Percentiles rank a stretch among this genome's conserved stretches.
These are phyloP conservation scores for Conomelus anceps DNA, from an alignment of 2,888 invertebrate genomes.

Conservation along the genomic window DNA sequence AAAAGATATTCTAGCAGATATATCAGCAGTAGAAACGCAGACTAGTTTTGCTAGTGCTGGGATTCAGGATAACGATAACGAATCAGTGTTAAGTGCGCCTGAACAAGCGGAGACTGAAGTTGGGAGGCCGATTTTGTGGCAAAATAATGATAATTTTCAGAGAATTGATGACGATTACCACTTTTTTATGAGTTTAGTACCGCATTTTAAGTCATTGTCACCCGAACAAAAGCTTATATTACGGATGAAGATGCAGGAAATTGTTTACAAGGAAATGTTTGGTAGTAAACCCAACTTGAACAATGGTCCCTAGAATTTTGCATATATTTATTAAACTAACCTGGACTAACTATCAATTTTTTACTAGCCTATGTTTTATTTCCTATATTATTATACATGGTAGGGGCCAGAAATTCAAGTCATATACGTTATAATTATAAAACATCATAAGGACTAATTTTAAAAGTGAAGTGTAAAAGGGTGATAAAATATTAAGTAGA, in stretches of 20 bases:
- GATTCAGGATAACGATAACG: neutral
- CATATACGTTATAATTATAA: too few relatives aligned
- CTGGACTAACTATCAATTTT: too few relatives aligned
- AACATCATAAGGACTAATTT: too few relatives aligned
- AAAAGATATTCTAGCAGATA: too few relatives aligned
- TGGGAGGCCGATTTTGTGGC: neutral
- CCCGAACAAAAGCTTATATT: neutral
- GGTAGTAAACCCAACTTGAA: neutral
- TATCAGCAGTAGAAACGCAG: neutral
- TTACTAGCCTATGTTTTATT: too few relatives aligned
- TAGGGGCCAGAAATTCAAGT: too few relatives aligned
- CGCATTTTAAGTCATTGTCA: neutral
- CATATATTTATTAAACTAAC: too few relatives aligned
- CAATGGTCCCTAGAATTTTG: too few relatives aligned
- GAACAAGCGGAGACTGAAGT: neutral
- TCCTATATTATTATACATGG: too few relatives aligned
- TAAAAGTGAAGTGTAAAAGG: too few relatives aligned
- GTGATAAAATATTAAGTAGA: too few relatives aligned
- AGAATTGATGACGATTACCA: neutral
- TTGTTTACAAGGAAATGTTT: neutral
- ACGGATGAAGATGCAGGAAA: constrained; percentile 7
- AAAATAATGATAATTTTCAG: neutral
- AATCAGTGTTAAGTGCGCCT: neutral
- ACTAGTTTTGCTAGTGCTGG: neutral
- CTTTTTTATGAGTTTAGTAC: neutral